Evolutionary conservation across 2,797 vertebrate species (phyloP).

Genomic region (Lepilemur ruficaudatus): DNA sequence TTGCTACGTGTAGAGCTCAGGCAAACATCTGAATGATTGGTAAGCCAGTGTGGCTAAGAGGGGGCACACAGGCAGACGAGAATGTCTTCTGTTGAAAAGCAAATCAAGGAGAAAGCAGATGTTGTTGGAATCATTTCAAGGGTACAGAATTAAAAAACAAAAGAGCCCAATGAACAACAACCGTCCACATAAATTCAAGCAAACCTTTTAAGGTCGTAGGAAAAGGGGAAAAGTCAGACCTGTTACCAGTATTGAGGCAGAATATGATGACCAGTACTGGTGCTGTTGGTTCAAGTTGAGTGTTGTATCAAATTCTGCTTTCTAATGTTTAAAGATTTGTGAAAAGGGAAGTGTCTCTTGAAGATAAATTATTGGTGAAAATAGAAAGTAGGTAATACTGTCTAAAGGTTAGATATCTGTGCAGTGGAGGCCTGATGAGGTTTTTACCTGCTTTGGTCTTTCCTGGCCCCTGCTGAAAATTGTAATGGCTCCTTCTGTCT

Average conservation of each 20-base stretch:
- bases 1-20: neutral
- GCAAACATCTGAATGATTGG: neutral
- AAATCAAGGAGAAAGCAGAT: conserved; percentile 17
- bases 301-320: neutral
- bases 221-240: neutral
- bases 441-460: neutral
- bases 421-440: no score
- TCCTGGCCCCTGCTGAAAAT: neutral
- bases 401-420: neutral
- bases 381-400: neutral
- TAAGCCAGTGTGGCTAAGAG: neutral
- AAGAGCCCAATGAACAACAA: neutral
- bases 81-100: neutral
- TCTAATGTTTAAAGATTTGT: neutral
- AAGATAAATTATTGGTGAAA: neutral
- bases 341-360: neutral
- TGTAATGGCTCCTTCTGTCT: neutral
- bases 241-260: neutral
- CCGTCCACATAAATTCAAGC: neutral
- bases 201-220: neutral
- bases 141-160: neutral
- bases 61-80: neutral
- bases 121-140: conserved; percentile 28
- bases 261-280: neutral
- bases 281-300: neutral